phyloP scores from a whole-genome alignment of 2,888 invertebrate genomes.

The Xylota segnis region DNA sequence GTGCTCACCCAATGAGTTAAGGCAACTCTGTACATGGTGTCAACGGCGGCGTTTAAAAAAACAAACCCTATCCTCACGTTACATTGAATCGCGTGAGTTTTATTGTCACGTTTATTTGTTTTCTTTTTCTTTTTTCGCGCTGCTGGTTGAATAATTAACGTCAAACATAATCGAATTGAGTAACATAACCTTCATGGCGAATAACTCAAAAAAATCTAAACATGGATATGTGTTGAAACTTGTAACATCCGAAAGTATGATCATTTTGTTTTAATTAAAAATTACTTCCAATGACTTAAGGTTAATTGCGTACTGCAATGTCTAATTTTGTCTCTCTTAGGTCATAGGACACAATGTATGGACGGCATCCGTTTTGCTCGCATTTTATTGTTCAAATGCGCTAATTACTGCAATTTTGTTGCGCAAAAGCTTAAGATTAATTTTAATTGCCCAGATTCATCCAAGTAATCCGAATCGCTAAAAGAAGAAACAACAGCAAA shows the following conservation, averaged over 20 bases:
- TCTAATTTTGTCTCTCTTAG: neutral
- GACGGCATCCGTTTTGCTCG: slow-evolving; percentile 10
- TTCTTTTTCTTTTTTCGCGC: neutral
- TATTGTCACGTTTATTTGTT: neutral
- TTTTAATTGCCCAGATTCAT: slow-evolving; percentile 43
- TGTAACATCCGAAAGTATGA: neutral
- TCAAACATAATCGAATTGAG: neutral
- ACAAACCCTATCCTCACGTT: neutral
- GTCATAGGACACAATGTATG: slow-evolving; percentile 33
- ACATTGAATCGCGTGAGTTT: neutral
- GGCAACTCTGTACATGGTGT: neutral
- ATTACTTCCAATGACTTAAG: slow-evolving; percentile 8
- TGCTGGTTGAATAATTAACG: neutral
- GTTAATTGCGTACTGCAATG: slow-evolving; percentile 28
- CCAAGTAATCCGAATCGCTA: slow-evolving; percentile 9
- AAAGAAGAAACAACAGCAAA: slow-evolving; percentile 21
- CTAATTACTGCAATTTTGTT: slow-evolving; percentile 34
- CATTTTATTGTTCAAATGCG: slow-evolving; percentile 18
- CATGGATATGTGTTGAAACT: slow-evolving; percentile 1
- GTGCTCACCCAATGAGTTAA: neutral
- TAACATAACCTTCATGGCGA: slow-evolving; percentile 3
- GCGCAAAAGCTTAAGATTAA: slow-evolving; percentile 39
- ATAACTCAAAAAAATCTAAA: slow-evolving; percentile 11
- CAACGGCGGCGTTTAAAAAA: neutral
- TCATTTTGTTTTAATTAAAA: slow-evolving; percentile 25